Evolutionary conservation across 1,140 invertebrate species (phyloP).

Genomic region (Phocides pigmalion): DNA sequence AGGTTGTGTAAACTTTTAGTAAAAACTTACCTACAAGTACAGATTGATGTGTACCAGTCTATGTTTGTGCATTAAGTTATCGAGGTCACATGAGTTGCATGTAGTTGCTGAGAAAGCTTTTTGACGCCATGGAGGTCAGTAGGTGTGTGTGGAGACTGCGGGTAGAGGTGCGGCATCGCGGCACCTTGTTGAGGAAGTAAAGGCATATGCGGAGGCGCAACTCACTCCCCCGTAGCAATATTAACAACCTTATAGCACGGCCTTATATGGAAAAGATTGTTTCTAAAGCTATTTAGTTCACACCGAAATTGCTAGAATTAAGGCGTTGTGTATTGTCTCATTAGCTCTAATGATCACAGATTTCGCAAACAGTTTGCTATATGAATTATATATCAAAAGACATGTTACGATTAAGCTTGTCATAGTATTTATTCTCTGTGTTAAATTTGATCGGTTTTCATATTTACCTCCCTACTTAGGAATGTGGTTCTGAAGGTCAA

Average conservation of each 20-base stretch:
- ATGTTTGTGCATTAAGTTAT: constrained; percentile 32
- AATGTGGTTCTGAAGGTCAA: constrained; percentile 23
- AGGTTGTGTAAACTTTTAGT: constrained; percentile 13
- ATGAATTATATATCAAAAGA: neutral
- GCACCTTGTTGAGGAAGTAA: constrained; percentile 3
- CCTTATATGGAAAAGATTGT: constrained; percentile 21
- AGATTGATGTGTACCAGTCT: constrained; percentile 6
- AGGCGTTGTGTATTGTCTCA: constrained; percentile 17
- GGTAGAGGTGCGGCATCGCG: constrained; percentile 7
- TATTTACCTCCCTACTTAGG: neutral
- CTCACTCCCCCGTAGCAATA: constrained; percentile 20
- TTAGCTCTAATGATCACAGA: constrained; percentile 20
- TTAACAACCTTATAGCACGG: constrained; percentile 21
- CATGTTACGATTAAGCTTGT: neutral
- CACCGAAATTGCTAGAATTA: constrained; percentile 1
- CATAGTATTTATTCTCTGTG: neutral
- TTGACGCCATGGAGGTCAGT: constrained; percentile 31
- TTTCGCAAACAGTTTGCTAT: constrained; percentile 13
- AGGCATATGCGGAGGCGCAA: constrained; percentile 20
- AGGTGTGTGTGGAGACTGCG: constrained; percentile 21
- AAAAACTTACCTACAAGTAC: neutral
- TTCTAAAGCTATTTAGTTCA: constrained; percentile 13
- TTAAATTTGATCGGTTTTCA: neutral
- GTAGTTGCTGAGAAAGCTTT: constrained; percentile 35
- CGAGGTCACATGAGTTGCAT: constrained; percentile 35